Conservation (phyloP, 2,888 invertebrate genomes). For the Hydrotaea cyrtoneurina region DNA sequence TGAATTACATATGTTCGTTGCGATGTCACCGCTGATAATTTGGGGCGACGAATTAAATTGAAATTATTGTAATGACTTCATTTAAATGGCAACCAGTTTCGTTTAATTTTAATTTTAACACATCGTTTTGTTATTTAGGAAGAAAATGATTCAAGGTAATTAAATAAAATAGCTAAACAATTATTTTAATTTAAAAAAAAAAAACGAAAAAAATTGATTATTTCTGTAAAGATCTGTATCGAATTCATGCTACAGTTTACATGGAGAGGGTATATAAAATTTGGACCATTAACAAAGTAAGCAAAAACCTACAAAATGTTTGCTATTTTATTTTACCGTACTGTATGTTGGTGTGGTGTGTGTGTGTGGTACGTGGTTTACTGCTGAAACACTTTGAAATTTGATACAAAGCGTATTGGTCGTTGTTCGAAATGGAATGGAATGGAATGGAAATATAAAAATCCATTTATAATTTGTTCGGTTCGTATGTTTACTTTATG, state of each 20-base stretch:
- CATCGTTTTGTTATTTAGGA: not conserved
- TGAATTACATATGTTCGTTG: not conserved
- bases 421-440: not conserved
- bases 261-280: no score
- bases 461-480: constrained; percentile 23
- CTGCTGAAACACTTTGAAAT: constrained; percentile 3
- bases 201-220: not conserved
- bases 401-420: not conserved
- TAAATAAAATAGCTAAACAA: no score
- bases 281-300: no score
- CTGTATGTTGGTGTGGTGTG: no score
- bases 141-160: not conserved
- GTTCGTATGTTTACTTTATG: not conserved
- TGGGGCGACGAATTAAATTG: not conserved
- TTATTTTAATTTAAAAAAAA: not conserved
- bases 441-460: not conserved
- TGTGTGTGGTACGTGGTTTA: not conserved
- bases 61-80: not conserved
- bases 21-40: not conserved
- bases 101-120: no score
- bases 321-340: no score
- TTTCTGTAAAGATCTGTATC: not conserved
- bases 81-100: not conserved
- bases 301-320: no score
- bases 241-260: no score